Percentiles rank a stretch among this genome's conserved stretches.
Conservation (phyloP, 2,888 invertebrate species). For the Agrotis puta region DNA sequence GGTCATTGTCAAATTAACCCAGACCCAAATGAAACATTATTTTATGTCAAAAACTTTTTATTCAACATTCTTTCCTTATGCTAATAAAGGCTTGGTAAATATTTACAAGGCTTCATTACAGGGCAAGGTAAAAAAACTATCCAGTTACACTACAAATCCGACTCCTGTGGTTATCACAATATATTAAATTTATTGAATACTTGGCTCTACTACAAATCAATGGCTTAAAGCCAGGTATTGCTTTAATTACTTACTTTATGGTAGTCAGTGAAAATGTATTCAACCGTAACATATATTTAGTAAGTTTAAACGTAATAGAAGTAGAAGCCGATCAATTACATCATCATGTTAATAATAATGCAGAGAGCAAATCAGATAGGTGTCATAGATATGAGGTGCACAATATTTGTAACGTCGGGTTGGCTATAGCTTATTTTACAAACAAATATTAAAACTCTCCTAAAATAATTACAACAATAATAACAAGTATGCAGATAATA, state of each 20-base stretch:
- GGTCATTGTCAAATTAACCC: no score
- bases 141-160: conserved; percentile 82
- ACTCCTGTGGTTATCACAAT: conserved; percentile 85
- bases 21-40: conserved; percentile 79
- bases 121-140: conserved; percentile 90
- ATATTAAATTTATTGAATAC: conserved; percentile 77
- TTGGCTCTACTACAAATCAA: conserved; percentile 78
- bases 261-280: conserved; percentile 54
- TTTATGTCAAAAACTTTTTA: conserved; percentile 86
- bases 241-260: conserved; percentile 48
- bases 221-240: conserved; percentile 73
- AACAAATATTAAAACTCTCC: conserved; percentile 90
- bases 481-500: conserved; percentile 87
- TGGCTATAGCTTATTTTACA: conserved; percentile 82
- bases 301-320: conserved; percentile 32
- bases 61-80: conserved; percentile 89
- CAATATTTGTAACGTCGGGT: conserved; percentile 79
- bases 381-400: conserved; percentile 72
- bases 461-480: conserved; percentile 89
- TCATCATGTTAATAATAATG: conserved; percentile 63
- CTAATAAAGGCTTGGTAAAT: conserved; percentile 89
- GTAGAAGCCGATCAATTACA: conserved; percentile 65
- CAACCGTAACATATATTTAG: conserved; percentile 52
- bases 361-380: conserved; percentile 71
- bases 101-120: conserved; percentile 90